A percentile compares a stretch with the other conserved stretches of the same genome.
Evolutionary conservation across 92 coral and sea anemone genomes (phyloP).

Genomic region (Metridium senile): DNA sequence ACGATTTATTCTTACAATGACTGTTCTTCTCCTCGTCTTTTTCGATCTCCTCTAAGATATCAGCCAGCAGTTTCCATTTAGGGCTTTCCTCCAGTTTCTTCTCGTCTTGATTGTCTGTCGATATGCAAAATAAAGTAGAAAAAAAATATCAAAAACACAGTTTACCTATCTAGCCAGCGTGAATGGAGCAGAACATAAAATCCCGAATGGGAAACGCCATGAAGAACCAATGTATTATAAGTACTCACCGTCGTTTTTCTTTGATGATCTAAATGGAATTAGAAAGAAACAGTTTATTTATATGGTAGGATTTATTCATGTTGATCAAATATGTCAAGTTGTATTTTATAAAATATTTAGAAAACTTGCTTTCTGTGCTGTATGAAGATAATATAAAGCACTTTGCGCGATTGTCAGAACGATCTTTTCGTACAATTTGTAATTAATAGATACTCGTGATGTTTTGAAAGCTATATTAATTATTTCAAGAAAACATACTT

Average conservation of each 20-base stretch:
- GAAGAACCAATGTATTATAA: not conserved
- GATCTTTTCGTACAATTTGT: no score
- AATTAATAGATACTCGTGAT: no score
- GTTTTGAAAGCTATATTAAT: no score
- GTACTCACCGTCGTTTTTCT: not conserved
- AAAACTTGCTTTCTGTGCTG: no score
- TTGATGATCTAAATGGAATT: not conserved
- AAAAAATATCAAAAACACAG: not conserved
- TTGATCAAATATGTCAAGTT: no score
- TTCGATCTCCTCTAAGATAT: conserved; percentile 88
- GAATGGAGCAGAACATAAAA: not conserved
- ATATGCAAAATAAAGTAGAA: not conserved
- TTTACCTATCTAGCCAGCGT: no score
- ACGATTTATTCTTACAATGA: conserved; percentile 54
- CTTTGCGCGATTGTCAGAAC: no score
- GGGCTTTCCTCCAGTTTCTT: conserved; percentile 93
- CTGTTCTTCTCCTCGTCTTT: conserved; percentile 69
- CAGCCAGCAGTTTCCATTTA: conserved; percentile 85
- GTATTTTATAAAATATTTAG: no score
- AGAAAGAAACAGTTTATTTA: not conserved
- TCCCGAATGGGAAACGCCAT: not conserved
- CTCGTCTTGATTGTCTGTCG: conserved; percentile 22
- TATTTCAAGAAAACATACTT: conserved; percentile 1
- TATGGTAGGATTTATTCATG: not conserved
- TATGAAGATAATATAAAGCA: no score